Conservation (phyloP, 2,113 vertebrate genomes). For the Ptilorrhoa leucosticta region DNA sequence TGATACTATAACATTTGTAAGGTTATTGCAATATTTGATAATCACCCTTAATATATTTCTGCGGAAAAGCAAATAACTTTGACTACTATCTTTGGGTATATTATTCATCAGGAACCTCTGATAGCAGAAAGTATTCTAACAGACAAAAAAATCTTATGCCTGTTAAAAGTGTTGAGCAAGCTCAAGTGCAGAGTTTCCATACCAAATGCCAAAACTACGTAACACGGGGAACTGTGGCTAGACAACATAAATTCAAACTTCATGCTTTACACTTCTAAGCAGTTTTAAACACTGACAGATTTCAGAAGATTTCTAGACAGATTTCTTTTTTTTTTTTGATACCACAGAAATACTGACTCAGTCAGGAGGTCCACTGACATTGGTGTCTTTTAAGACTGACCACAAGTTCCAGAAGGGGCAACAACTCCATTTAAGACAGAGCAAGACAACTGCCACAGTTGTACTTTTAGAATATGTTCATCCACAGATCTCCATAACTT, state of each 20-base stretch:
- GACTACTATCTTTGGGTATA: not conserved
- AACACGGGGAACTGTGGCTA: constrained; percentile 26
- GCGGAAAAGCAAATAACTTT: not conserved
- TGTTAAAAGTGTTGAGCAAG: constrained; percentile 16
- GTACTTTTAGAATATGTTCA: not conserved
- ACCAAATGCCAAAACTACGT: constrained; percentile 32
- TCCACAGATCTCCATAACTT: not conserved
- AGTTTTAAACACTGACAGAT: not conserved
- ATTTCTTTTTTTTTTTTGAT: not conserved
- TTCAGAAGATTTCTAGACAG: not conserved
- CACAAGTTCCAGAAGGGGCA: not conserved
- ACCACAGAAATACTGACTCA: not conserved
- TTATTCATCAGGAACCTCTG: not conserved
- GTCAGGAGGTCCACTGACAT: not conserved
- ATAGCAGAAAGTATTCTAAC: not conserved
- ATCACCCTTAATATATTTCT: not conserved
- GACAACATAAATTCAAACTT: constrained; percentile 29
- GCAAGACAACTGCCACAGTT: not conserved
- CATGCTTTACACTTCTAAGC: not conserved
- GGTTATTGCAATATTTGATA: not conserved
- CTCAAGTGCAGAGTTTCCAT: constrained; percentile 28
- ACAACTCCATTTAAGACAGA: not conserved
- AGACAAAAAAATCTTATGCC: not conserved
- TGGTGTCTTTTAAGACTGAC: not conserved
- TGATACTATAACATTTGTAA: not conserved